Evolutionary conservation across 2,888 invertebrate genomes (phyloP), one percentile per base, ranked within the genome.

Genomic region (Scaptomyza reducta): DNA sequence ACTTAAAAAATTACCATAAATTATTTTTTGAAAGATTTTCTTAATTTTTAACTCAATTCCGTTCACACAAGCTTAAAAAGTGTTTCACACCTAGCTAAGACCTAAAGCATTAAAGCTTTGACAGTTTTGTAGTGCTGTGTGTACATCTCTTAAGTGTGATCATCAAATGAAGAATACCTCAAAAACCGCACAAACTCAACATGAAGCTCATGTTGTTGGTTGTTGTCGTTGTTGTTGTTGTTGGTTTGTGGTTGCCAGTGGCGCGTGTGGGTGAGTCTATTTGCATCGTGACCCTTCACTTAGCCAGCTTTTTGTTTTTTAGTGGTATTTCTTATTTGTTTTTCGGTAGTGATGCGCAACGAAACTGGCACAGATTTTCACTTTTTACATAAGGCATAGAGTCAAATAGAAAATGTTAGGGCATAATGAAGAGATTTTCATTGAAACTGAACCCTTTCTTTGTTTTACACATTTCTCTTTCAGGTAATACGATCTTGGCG

Each of bases 401-500:
- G 9, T 31, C 70, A 66, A 70, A 73, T 65, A 56, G 65, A 70
- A 73, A 73, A 59, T 59, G 64, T 29, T 58, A 38, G 38, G 14
- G 14, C 59, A 40, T 38, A 70, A 74, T 70, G 66, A 70, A 74
- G 59, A 70, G 49, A 63, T 70, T 56, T 74, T 57, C 49, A 69
- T 50, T 67, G 76, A 74, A 78, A 69, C 58, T 59, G 31, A 74
- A 27, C 57, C 51, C 59, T 50, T 73, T 58, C 55, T 31, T 61
- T 70, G 53, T 70, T 41, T 59, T 58, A 60, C 50, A 25, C 70
- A 51, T 70, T 59, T 70, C 56, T 70, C 45, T 57, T 53, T 61
- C 80, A 91, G 91, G 91, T 83, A 91, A 91, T 82, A 87, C 89
- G 78, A 89, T 91, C 84, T 89, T 91, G 82, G 87, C 90, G 68